Evolutionary conservation across 2,888 invertebrate species (phyloP).

Genomic region (Cephus rjabovi): DNA sequence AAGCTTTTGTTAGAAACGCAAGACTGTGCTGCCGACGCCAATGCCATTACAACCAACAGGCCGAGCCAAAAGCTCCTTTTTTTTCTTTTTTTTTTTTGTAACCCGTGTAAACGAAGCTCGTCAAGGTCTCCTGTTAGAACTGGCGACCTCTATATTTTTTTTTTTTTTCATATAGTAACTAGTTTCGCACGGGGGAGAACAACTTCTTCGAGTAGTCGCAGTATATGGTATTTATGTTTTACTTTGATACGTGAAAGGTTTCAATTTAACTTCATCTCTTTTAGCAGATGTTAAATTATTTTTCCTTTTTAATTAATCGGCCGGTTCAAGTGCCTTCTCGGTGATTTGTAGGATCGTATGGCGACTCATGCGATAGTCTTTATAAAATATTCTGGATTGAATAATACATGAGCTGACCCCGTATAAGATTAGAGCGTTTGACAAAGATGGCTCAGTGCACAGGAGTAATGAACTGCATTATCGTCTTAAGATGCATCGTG

Average conservation of each 20-base stretch:
- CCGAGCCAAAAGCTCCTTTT: neutral
- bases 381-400: slow-evolving; percentile 18
- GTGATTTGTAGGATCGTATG: too few species aligned
- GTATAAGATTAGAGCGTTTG: slow-evolving; percentile 19
- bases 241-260: too few species aligned
- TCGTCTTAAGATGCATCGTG: slow-evolving; percentile 33
- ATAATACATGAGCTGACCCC: slow-evolving; percentile 41
- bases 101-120: neutral
- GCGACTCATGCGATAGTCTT: too few species aligned
- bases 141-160: neutral
- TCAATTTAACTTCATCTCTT: too few species aligned
- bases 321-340: too few species aligned
- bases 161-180: neutral
- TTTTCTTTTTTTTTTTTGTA: neutral
- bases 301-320: too few species aligned
- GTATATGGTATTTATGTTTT: too few species aligned
- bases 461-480: slow-evolving; percentile 44
- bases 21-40: neutral
- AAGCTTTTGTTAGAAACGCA: neutral
- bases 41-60: neutral
- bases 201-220: too few species aligned
- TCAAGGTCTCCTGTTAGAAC: neutral
- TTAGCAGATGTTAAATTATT: too few species aligned
- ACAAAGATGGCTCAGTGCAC: slow-evolving; percentile 3
- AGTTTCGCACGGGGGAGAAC: too few species aligned